A percentile compares a stretch with the other conserved stretches of the same genome.
phyloP scores from a whole-genome alignment of 2,113 vertebrate species.

The Lepus europaeus region DNA sequence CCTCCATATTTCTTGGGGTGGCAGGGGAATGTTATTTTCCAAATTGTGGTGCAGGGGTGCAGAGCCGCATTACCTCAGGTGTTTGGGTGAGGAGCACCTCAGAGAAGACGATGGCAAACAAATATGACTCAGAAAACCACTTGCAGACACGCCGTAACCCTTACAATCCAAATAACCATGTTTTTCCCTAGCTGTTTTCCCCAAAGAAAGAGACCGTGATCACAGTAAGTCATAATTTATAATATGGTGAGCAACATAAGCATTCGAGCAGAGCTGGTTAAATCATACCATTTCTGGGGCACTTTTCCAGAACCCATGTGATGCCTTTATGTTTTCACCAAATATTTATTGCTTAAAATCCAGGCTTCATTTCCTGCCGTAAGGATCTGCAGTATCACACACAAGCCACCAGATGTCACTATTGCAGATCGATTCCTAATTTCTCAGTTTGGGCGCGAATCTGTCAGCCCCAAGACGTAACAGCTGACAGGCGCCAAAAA shows the following conservation, averaged over 20 bases:
- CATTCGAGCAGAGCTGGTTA: not conserved
- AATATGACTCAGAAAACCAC: not conserved
- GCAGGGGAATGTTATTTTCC: not conserved
- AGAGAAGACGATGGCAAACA: not conserved
- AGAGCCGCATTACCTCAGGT: not conserved
- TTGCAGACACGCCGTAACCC: not conserved
- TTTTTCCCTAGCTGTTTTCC: not conserved
- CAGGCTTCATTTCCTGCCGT: not conserved
- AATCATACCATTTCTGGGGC: not conserved
- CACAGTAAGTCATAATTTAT: not conserved
- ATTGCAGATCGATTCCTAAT: constrained; percentile 42
- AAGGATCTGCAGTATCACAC: not conserved
- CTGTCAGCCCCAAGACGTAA: not conserved
- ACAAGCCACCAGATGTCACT: constrained; percentile 76
- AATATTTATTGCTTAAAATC: not conserved
- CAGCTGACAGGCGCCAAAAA: not conserved
- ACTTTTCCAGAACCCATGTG: not conserved
- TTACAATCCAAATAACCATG: not conserved
- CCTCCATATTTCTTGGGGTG: not conserved
- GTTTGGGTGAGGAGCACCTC: not conserved
- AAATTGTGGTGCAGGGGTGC: not conserved
- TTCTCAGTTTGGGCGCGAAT: not conserved
- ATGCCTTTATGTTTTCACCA: not conserved
- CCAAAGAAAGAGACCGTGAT: not conserved
- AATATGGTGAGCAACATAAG: not conserved